Percentiles rank a stretch among this genome's conserved stretches.
Evolutionary conservation across 2,888 invertebrate species (phyloP).

Genomic region (Coelinius sp.): DNA sequence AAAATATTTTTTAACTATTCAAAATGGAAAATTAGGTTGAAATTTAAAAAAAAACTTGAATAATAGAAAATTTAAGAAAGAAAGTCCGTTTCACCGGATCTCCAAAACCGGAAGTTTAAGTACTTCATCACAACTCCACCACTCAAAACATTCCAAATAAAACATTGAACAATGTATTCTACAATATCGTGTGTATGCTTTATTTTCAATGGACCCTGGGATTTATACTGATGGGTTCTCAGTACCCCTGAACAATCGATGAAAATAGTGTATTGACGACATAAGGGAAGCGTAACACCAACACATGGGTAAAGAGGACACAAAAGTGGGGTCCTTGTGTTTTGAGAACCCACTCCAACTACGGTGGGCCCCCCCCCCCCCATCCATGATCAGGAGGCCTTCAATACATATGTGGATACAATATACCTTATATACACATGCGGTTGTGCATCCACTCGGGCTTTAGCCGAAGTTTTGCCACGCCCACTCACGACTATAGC

Average conservation of each 20-base stretch:
- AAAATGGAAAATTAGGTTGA: too few relatives aligned
- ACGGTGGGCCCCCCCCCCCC: neutral
- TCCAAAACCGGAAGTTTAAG: neutral
- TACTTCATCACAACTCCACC: neutral
- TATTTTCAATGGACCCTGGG: neutral
- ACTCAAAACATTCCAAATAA: neutral
- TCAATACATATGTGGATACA: conserved; percentile 22
- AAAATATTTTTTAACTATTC: too few relatives aligned
- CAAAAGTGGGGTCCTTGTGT: conserved; percentile 22
- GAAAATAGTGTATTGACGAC: conserved; percentile 23
- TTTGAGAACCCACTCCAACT: conserved; percentile 19
- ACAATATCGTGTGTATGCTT: neutral
- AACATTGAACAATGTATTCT: neutral
- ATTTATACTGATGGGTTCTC: neutral
- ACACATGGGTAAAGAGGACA: neutral
- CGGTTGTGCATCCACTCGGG: conserved; percentile 28
- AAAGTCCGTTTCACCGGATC: too few relatives aligned
- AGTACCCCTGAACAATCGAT: conserved; percentile 14
- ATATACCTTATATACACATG: conserved; percentile 25
- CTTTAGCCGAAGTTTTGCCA: conserved; percentile 33
- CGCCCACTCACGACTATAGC: conserved; percentile 36
- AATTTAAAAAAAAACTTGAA: too few relatives aligned
- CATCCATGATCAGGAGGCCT: conserved; percentile 10
- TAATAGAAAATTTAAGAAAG: too few relatives aligned
- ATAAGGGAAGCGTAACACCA: conserved; percentile 23